These are phyloP conservation scores for Apis florea DNA, from an alignment of 1,140 invertebrate species.

Conservation along the genomic window DNA sequence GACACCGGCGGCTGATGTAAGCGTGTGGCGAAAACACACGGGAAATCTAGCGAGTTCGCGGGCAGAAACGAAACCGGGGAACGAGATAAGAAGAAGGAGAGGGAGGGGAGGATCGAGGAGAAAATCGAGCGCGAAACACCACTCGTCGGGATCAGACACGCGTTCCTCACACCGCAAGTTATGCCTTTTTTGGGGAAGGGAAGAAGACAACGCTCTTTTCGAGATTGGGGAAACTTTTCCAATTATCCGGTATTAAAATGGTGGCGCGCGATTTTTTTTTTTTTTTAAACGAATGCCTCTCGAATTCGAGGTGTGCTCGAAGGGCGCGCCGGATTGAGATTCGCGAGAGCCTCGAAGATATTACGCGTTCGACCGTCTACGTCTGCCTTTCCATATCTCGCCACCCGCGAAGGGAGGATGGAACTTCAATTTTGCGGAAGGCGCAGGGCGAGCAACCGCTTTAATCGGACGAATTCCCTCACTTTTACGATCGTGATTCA, in stretches of 20 bases:
- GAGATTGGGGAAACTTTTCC: constrained; percentile 39
- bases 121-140: constrained; percentile 56
- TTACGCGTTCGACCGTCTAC: constrained; percentile 1
- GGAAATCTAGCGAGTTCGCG: constrained; percentile 69
- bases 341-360: neutral
- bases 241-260: constrained; percentile 57
- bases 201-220: neutral
- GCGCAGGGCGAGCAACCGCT: constrained; percentile 45
- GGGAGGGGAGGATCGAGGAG: neutral
- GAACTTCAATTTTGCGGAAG: constrained; percentile 53
- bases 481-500: constrained; percentile 67
- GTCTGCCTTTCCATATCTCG: constrained; percentile 5
- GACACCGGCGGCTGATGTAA: constrained; percentile 19
- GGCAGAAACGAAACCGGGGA: constrained; percentile 11
- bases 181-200: neutral
- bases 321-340: too few species aligned
- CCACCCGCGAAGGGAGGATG: constrained; percentile 5
- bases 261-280: constrained; percentile 9
- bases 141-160: constrained; percentile 60
- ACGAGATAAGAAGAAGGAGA: neutral
- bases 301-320: neutral
- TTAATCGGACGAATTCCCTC: constrained; percentile 38
- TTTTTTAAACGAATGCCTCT: neutral
- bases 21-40: constrained; percentile 66
- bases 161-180: constrained; percentile 51